Evolutionary conservation across 2,113 vertebrate species (phyloP).

Genomic region (Scopus umbretta): DNA sequence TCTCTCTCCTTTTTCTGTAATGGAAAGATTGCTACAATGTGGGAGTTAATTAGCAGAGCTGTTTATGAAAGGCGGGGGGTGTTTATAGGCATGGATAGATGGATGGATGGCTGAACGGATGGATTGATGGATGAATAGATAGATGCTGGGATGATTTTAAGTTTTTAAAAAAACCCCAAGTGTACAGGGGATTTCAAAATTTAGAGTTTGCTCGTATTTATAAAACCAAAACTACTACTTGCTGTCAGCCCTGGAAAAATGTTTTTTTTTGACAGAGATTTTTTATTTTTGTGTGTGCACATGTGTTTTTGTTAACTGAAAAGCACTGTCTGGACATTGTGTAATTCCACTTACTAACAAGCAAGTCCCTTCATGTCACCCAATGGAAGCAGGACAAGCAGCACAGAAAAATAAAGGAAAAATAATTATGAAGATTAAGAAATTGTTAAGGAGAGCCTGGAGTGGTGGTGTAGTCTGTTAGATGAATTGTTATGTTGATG

Average conservation of each 20-base stretch:
- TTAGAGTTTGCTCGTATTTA: neutral
- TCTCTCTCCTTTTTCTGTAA: constrained; percentile 21
- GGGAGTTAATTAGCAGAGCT: constrained; percentile 65
- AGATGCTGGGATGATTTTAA: neutral
- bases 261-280: neutral
- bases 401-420: neutral
- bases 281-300: neutral
- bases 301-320: neutral
- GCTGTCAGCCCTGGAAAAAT: neutral
- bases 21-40: constrained; percentile 26
- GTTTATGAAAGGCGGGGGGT: constrained; percentile 32
- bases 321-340: neutral
- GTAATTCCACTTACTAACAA: neutral
- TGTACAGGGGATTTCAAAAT: neutral
- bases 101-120: neutral
- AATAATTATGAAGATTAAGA: neutral
- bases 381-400: neutral
- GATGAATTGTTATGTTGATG: neutral
- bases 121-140: neutral
- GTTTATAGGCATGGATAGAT: neutral
- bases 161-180: neutral
- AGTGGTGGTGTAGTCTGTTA: neutral
- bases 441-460: neutral
- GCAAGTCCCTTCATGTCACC: neutral
- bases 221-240: neutral